Evolutionary conservation across 23 tunicate genomes (phyloP).

Genomic region (Oikopleura vanhoeffeni): DNA sequence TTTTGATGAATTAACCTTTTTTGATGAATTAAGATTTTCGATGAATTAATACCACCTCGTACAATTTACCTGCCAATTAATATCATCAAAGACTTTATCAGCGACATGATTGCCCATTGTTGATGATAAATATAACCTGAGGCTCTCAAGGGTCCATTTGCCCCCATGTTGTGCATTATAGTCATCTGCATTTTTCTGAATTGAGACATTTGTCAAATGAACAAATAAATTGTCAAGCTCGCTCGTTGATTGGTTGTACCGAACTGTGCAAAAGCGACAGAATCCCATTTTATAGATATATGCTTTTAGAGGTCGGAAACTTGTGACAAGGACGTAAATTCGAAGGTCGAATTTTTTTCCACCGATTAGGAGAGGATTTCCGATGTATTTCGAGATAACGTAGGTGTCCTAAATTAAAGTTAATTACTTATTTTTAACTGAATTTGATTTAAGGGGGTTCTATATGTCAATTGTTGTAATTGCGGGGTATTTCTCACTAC

Average conservation of each 20-base stretch:
- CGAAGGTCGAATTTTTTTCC: constrained; percentile 94
- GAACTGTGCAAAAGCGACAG: constrained; percentile 98
- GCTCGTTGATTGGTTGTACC: constrained; percentile 73
- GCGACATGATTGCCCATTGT: constrained; percentile 77
- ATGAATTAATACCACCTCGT: too few species aligned
- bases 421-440: neutral
- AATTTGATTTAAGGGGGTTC: too few species aligned
- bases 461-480: too few species aligned
- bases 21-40: too few species aligned
- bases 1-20: too few species aligned
- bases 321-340: constrained; percentile 91
- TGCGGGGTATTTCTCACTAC: too few species aligned
- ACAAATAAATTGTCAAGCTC: constrained; percentile 96
- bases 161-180: constrained; percentile 96
- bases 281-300: constrained; percentile 94
- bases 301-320: constrained; percentile 77
- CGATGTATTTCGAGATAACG: constrained; percentile 83
- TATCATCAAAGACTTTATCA: constrained; percentile 84
- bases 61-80: constrained; percentile 29
- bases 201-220: constrained; percentile 89
- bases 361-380: constrained; percentile 86
- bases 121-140: constrained; percentile 71
- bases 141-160: constrained; percentile 85
- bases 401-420: constrained; percentile 60
- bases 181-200: constrained; percentile 95